phyloP scores from a whole-genome alignment of 30 jellyfish, hydroid and myxozoan genomes.

The Cassiopea xamachana region DNA sequence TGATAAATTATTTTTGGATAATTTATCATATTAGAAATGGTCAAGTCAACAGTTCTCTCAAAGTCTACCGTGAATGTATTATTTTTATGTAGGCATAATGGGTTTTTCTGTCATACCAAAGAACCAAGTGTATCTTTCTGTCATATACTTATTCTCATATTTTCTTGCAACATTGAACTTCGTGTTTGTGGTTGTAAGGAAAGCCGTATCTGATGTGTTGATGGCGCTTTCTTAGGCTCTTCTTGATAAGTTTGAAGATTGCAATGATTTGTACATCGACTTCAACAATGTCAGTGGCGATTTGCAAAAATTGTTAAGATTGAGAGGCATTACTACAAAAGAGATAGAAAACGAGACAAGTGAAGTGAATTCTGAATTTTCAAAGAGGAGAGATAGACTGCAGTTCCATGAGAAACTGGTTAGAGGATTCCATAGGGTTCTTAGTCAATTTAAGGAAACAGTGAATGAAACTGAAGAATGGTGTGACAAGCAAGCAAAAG shows the following conservation, averaged over 20 bases:
- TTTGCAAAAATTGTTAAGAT: conserved; percentile 51
- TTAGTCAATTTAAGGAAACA: conserved; percentile 50
- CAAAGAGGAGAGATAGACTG: conserved; percentile 41
- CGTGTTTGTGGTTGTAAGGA: no score
- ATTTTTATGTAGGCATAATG: no score
- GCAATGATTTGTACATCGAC: conserved; percentile 60
- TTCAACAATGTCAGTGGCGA: conserved; percentile 57
- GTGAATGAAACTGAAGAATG: conserved; percentile 54
- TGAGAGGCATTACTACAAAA: conserved; percentile 61
- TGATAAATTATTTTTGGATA: no score
- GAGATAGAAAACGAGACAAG: conserved; percentile 51
- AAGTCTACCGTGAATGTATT: no score
- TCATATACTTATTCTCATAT: no score
- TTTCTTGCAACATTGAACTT: no score
- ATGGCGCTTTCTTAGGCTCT: conserved; percentile 38
- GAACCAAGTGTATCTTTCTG: no score
- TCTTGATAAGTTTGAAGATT: conserved; percentile 41
- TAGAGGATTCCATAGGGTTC: conserved; percentile 66
- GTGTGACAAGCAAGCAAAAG: conserved; percentile 70
- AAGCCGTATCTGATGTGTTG: no score
- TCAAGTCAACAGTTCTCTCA: no score
- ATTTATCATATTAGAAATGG: no score
- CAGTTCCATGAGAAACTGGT: conserved; percentile 39
- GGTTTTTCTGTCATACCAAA: no score
- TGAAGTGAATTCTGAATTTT: conserved; percentile 49